These are phyloP conservation scores for Macrotus californicus DNA, from an alignment of 2,113 vertebrate species.

Conservation along the genomic window DNA sequence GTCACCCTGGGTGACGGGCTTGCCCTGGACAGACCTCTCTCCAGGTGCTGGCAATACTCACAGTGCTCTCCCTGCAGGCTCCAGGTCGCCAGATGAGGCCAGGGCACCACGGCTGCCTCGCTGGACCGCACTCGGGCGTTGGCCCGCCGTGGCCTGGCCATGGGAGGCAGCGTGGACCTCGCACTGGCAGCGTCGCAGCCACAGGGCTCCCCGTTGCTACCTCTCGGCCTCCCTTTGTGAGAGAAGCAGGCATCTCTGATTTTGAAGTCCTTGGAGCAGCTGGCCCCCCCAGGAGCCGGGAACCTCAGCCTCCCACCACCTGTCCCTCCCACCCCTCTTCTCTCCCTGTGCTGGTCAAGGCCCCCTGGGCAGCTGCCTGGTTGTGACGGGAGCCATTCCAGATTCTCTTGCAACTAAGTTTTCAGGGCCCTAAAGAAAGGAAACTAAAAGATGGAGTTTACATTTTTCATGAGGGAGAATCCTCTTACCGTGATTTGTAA, in stretches of 20 bases:
- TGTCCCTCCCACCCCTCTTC: not conserved
- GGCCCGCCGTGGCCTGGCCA: not conserved
- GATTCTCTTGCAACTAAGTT: not conserved
- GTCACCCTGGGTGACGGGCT: not conserved
- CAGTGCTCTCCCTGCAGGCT: not conserved
- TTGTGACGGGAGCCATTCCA: not conserved
- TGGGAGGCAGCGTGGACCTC: not conserved
- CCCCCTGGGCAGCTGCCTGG: not conserved
- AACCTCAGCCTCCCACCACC: not conserved
- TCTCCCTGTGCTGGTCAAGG: not conserved
- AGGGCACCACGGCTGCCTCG: not conserved
- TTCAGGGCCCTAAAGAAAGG: not conserved
- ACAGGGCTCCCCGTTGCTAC: not conserved
- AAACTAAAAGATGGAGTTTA: not conserved
- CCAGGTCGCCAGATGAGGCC: not conserved
- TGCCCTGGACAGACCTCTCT: not conserved
- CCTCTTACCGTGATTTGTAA: not conserved
- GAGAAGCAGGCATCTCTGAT: not conserved
- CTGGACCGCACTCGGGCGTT: not conserved
- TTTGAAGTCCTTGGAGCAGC: not conserved
- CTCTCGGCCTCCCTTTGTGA: not conserved
- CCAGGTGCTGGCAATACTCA: not conserved
- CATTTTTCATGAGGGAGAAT: not conserved
- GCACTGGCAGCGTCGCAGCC: too few relatives aligned
- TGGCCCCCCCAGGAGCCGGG: not conserved